Evolutionary conservation across 1,140 invertebrate genomes (phyloP).

Genomic region (Himalopsyche phryganea): DNA sequence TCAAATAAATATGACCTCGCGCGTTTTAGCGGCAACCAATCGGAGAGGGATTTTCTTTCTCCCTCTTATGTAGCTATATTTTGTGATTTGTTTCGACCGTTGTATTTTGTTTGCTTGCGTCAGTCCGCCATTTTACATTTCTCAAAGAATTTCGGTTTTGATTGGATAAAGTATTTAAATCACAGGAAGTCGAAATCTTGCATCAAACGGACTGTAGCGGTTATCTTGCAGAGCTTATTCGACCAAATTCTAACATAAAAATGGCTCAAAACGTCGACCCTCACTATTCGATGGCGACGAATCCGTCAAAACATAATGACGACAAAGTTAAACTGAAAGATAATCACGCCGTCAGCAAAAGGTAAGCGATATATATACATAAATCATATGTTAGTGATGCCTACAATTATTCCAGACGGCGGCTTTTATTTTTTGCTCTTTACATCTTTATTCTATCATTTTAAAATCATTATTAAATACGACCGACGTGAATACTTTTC

Average conservation of each 20-base stretch:
- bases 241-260: slow-evolving; percentile 32
- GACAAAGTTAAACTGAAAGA: slow-evolving; percentile 71
- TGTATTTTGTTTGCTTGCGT: slow-evolving; percentile 21
- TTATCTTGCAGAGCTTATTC: slow-evolving; percentile 33
- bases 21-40: too few species aligned
- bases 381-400: too few species aligned
- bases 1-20: too few species aligned
- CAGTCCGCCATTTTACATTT: slow-evolving; percentile 44
- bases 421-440: too few species aligned
- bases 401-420: too few species aligned
- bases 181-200: slow-evolving; percentile 43
- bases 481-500: too few species aligned
- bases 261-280: slow-evolving; percentile 86
- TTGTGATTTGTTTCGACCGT: slow-evolving; percentile 1
- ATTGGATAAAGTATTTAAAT: slow-evolving; percentile 48
- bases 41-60: too few species aligned
- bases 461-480: too few species aligned
- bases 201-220: slow-evolving; percentile 45
- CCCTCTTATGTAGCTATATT: too few species aligned
- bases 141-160: slow-evolving; percentile 45
- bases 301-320: slow-evolving; percentile 68
- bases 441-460: too few species aligned
- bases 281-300: slow-evolving; percentile 63
- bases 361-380: slow-evolving; percentile 51
- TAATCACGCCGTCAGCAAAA: slow-evolving; percentile 83